Evolutionary conservation across 2,888 invertebrate species (phyloP), one percentile per base, ranked within the genome.

Genomic region (Lypha dubia): DNA sequence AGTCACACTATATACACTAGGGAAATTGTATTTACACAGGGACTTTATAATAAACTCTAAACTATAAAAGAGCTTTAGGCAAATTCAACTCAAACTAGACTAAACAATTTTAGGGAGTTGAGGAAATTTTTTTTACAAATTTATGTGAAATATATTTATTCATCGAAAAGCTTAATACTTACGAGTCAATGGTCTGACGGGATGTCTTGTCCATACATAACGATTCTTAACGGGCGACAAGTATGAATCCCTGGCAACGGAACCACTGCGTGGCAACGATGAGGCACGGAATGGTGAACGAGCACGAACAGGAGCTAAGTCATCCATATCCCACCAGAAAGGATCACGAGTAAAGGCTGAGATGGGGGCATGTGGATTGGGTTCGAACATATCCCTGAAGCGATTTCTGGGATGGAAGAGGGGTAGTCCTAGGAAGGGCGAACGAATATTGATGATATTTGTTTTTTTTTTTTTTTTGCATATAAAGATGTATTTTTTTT

Each of bases 121-220:
- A 6, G 3, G 60, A 46, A 22, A 15, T 35, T 41, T 51, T 35
- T 0, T 51, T 17, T 13, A 41, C 4, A 35, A 51, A 41, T 9
- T 38, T 20, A 62, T 1, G 22, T 28, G 32, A 24, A 28, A 13
- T 32, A 35, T 22, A 20, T 49, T 49, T 7, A 68, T 28, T 15
- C 13, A n/a, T 17, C 11, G 5, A 32, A 17, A 6, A 35, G 1
- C 63, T 51, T 22, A 63, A 82, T 85, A 95, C 96, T 95, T 95
- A 97, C 97, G 96, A 94, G 90, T 90, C 88, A 97, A 95, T 92
- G 97, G 97, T 93, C 97, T 95, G 93, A 96, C 94, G 92, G 97
- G 97, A 93, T 97, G 97, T 93, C 95, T 96, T 93, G 95, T 95
- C 97, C 97, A 97, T 91, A 97, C 94, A 94, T 96, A 97, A 93